Base-by-base conservation (phyloP, 1,140 invertebrate genomes). In the Drosophila leontia region DNA sequence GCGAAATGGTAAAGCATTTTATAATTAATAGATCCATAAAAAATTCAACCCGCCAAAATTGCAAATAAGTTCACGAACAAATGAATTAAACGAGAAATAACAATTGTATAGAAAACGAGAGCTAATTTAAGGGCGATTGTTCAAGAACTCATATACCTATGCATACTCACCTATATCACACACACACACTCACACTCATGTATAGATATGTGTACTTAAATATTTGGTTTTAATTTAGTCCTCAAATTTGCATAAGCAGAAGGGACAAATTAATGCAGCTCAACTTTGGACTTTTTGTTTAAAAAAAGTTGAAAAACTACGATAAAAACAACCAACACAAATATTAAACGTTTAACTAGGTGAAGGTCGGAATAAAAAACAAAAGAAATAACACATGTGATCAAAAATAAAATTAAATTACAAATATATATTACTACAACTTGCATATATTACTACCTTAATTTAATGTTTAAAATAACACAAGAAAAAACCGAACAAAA, bases 371-470 rank as follows among this genome's bases (percentile, higher is more conserved):
- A 70, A 74, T 32, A 57, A 53, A 57, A 53, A 65, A 64, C 70
- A 39, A 76, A 75, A 78, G 72, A 42, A 83, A 79, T 80, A 84
- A 88, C 80, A 84, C 81, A 84, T 88, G 84, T 88, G 84, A 88
- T 88, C 85, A 78, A 90, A 84, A 88, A 80, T 88, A 75, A 72
- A 84, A 81, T 87, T 88, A 90, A 83, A 80, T 80, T 80, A 79
- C 44, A 71, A 48, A 64, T 80, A 72, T 67, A 65, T 80, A 75
- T 58, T 78, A 85, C 64, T 84, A 84, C 68, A 65, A 65, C 59
- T 58, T 74, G 78, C 17, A 55, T 55, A 55, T 32, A 69, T 76
- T 67, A 88, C 65, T 85, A 88, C 41, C 39, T 78, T 88, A 62
- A 84, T 85, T 90, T 69, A 84, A 77, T 88, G 78, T 70, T 68